Evolutionary conservation across 2,888 invertebrate species (phyloP).

Genomic region (Julus scandinavius): DNA sequence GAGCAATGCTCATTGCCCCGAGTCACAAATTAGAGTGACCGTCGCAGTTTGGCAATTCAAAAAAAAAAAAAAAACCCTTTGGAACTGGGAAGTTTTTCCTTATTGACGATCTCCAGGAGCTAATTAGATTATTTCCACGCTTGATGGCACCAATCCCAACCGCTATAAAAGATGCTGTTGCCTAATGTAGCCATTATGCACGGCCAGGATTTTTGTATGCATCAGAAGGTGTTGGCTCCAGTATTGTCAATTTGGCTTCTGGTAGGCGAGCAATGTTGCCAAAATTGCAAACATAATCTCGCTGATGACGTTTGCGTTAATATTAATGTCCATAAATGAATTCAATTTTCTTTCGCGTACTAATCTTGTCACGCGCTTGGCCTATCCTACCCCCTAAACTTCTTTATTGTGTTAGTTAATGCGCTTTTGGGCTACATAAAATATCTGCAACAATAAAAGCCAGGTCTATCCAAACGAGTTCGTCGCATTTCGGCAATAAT

Average conservation of each 20-base stretch:
- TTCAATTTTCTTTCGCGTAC: not conserved
- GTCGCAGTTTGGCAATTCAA: not conserved
- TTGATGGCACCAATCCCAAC: not conserved
- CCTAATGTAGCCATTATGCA: conserved; percentile 17
- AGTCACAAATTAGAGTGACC: not conserved
- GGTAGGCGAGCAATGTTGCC: conserved; percentile 6
- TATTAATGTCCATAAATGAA: conserved; percentile 39
- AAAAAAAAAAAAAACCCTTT: not conserved
- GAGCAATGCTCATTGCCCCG: not conserved
- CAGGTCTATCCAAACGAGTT: conserved; percentile 30
- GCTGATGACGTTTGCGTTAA: conserved; percentile 21
- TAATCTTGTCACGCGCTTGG: conserved; percentile 16
- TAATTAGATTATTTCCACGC: not conserved
- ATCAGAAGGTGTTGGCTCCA: not conserved
- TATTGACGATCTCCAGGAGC: not conserved
- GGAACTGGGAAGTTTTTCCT: not conserved
- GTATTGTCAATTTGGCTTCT: conserved; percentile 7
- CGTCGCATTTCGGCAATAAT: conserved; percentile 34
- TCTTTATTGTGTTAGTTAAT: conserved; percentile 38
- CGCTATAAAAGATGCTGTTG: not conserved
- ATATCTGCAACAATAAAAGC: conserved; percentile 19
- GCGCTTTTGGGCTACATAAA: conserved; percentile 22
- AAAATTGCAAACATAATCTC: conserved; percentile 1
- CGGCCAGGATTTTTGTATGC: not conserved
- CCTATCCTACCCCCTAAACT: not conserved